phyloP scores from a whole-genome alignment of 2,888 invertebrate genomes.

The Pyrocoelia pectoralis region DNA sequence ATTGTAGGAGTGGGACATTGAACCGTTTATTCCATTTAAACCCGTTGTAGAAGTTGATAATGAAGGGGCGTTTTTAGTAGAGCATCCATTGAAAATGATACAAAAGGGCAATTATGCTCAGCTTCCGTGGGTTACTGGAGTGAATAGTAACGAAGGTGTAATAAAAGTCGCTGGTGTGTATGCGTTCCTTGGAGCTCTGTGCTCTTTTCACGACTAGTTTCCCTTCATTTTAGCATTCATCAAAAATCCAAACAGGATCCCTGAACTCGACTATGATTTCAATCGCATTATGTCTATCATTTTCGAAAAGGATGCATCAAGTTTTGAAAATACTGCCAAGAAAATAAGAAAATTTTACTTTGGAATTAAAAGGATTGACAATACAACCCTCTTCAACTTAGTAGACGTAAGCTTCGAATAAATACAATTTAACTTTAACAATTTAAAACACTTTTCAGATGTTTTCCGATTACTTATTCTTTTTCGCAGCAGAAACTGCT shows the following conservation, averaged over 20 bases:
- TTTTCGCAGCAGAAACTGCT: constrained; percentile 69
- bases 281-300: constrained; percentile 34
- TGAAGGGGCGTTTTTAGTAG: constrained; percentile 73
- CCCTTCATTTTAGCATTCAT: constrained; percentile 43
- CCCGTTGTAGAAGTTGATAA: constrained; percentile 76
- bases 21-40: constrained; percentile 82
- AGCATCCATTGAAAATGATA: constrained; percentile 65
- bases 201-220: not conserved
- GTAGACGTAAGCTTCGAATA: not conserved
- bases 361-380: not conserved
- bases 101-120: constrained; percentile 61
- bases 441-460: constrained; percentile 62
- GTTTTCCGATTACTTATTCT: constrained; percentile 77
- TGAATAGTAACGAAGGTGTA: constrained; percentile 78
- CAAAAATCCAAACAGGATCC: constrained; percentile 51
- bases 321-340: not conserved
- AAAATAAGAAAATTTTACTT: not conserved
- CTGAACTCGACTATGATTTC: constrained; percentile 47
- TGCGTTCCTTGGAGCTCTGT: no score
- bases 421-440: not conserved
- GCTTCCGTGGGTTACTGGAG: constrained; percentile 77
- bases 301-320: constrained; percentile 31
- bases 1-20: constrained; percentile 74
- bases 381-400: not conserved
- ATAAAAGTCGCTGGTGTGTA: constrained; percentile 67